Base-by-base conservation (phyloP, 2,888 invertebrate genomes). In the Pollenia amentaria region DNA sequence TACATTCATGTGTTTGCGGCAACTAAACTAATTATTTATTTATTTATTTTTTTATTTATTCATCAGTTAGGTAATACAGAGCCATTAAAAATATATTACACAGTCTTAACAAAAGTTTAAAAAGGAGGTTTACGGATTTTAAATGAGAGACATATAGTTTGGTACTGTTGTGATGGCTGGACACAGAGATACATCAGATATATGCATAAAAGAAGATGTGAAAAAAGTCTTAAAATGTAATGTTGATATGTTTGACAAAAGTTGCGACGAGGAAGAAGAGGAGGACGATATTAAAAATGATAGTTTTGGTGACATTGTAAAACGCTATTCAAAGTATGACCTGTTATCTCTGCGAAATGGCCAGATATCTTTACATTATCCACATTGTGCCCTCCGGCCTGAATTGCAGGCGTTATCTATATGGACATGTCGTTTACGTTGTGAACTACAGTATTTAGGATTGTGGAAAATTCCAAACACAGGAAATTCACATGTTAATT, bases 271-370 rank as follows among this genome's bases (percentile, higher is more conserved):
- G 46, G 53, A 72, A 29, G 79, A 53, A 3, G 51, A 60, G 10
- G 14, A 44, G 48, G 53, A 29, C 3, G 51, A 51, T 16, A 75
- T 44, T 18, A 38, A 42, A 51, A n/a, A 76, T 38, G 29, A 14
- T 72, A 64, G 42, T 51, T 64, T 72, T 55, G 14, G 42, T 69
- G 42, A 70, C 40, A 46, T 10, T n/a, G 40, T 85, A 9, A 88
- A 91, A 94, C 94, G 94, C 76, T 95, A 95, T 93, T 95, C 95
- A 42, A 94, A 96, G 93, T 96, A 96, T 72, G 95, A 96, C 91
- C 94, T 98, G 89, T 94, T 97, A 93, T 95, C 95, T 62, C 94
- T 97, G 89, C 95, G 96, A 81, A 95, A 95, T 91, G 95, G 95
- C 89, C 96, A 96, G 85, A 94, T 95, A 88, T 96, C 97, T 65